Percentiles rank a stretch among this genome's conserved stretches.
Conservation (phyloP, 2,888 invertebrate species). For the Stenolophus ochropezus region DNA sequence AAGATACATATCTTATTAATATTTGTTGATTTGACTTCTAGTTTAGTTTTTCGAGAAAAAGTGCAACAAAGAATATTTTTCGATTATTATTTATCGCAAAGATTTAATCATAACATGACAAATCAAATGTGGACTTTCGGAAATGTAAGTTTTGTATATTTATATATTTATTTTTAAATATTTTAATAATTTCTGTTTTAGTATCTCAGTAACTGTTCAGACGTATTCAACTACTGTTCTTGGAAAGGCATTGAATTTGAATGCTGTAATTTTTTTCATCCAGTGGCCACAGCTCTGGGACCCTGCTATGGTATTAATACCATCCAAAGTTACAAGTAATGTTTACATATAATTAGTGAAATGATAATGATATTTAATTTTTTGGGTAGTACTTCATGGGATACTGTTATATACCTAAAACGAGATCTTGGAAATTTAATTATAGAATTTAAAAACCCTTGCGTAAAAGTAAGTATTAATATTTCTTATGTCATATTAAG, state of each 20-base stretch:
- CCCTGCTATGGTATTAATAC: neutral
- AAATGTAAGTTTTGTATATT: neutral
- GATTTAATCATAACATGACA: neutral
- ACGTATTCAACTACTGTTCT: neutral
- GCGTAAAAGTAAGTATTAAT: neutral
- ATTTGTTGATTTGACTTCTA: neutral
- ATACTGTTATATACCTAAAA: neutral
- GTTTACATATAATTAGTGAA: neutral
- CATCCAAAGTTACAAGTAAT: neutral
- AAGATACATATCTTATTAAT: neutral
- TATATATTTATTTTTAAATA: neutral
- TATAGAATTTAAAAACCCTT: conserved; percentile 13
- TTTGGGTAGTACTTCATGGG: neutral
- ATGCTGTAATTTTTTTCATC: neutral
- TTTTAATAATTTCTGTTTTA: neutral
- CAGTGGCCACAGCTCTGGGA: neutral
- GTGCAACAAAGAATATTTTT: neutral
- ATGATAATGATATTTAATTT: neutral
- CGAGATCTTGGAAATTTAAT: neutral
- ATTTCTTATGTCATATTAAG: neutral
- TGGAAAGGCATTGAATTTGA: neutral
- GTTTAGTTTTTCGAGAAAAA: neutral
- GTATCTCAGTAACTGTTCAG: neutral
- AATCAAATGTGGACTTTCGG: neutral
- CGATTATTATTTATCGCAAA: neutral